These are phyloP conservation scores for Leucoptera coffeella DNA, from an alignment of 2,888 invertebrate species.

Conservation along the genomic window DNA sequence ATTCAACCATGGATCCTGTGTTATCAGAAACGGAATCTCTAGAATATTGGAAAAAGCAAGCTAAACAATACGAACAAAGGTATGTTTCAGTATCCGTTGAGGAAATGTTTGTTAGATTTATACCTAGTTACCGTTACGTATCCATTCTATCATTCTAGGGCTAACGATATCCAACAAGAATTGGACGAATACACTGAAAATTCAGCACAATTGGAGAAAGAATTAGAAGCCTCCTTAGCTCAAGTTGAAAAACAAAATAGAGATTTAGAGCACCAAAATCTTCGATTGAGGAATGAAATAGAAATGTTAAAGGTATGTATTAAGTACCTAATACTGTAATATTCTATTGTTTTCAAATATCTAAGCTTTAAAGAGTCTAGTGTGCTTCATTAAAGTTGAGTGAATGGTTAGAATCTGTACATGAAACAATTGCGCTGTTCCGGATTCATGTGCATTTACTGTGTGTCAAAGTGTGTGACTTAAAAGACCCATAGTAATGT, in stretches of 20 bases:
- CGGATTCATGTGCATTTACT: too few species aligned
- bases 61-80: slow-evolving; percentile 65
- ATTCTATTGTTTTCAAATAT: background rate
- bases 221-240: slow-evolving; percentile 87
- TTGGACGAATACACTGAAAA: slow-evolving; percentile 90
- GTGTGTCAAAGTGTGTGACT: too few species aligned
- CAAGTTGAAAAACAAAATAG: slow-evolving; percentile 84
- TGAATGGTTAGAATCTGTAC: too few species aligned
- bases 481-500: too few species aligned
- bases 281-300: slow-evolving; percentile 74
- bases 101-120: too few species aligned
- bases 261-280: slow-evolving; percentile 73
- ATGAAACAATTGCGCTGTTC: too few species aligned
- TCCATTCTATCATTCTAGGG: slow-evolving; percentile 30
- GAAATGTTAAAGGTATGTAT: slow-evolving; percentile 63
- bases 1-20: slow-evolving; percentile 39
- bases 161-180: slow-evolving; percentile 80
- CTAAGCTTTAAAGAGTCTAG: background rate
- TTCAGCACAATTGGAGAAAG: slow-evolving; percentile 87
- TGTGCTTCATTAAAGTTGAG: too few species aligned
- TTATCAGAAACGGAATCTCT: slow-evolving; percentile 27
- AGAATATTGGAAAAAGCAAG: slow-evolving; percentile 66
- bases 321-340: slow-evolving; percentile 2
- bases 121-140: background rate
- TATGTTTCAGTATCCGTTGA: slow-evolving; percentile 28